Evolutionary conservation across 2,797 vertebrate species (phyloP).

Genomic region (Denticeps clupeoides): DNA sequence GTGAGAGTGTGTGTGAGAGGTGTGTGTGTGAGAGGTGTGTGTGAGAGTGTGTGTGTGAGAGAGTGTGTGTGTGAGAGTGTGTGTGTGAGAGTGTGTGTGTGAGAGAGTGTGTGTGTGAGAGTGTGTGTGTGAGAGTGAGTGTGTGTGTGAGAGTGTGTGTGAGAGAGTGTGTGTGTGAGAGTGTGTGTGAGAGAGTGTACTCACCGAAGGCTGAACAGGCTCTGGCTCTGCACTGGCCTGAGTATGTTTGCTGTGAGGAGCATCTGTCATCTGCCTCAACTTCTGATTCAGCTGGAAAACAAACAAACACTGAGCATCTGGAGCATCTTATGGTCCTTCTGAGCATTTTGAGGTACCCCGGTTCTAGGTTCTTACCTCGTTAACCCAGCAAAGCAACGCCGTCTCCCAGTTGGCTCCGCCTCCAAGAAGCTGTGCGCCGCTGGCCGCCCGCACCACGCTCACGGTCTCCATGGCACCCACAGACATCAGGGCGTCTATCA

Average conservation of each 20-base stretch:
- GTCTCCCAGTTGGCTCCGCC: conserved; percentile 62
- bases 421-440: conserved; percentile 43
- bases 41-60: neutral
- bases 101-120: neutral
- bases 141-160: neutral
- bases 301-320: neutral
- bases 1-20: neutral
- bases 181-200: conserved; percentile 20
- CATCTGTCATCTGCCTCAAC: conserved; percentile 62
- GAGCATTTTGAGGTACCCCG: neutral
- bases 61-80: neutral
- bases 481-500: conserved; percentile 79
- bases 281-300: conserved; percentile 64
- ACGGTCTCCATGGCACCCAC: conserved; percentile 71
- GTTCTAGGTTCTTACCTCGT: conserved; percentile 58
- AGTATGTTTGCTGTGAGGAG: conserved; percentile 49
- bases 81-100: neutral
- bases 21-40: neutral
- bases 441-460: conserved; percentile 44
- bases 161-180: neutral
- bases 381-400: conserved; percentile 74
- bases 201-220: conserved; percentile 66
- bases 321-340: too few relatives aligned
- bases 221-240: conserved; percentile 48
- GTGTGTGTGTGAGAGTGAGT: neutral